Conservation (phyloP, 2,113 vertebrate species). For the Leptobrachium leishanense region DNA sequence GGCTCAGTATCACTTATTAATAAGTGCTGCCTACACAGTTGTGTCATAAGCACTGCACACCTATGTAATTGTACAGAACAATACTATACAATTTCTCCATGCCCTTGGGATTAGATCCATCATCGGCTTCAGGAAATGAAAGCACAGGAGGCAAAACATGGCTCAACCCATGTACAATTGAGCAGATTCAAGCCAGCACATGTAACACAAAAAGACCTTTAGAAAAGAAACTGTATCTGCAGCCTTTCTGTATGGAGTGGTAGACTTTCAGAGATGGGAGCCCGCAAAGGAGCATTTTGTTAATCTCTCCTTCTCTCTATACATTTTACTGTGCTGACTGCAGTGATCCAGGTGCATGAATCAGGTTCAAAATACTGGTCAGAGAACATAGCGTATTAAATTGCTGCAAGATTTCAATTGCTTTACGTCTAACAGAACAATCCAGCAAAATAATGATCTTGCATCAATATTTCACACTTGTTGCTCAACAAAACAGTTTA, state of each 20-base stretch:
- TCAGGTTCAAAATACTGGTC: too few species aligned
- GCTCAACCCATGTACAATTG: not conserved
- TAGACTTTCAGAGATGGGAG: not conserved
- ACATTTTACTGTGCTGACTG: not conserved
- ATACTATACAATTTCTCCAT: slow-evolving; percentile 10
- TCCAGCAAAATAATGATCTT: too few species aligned
- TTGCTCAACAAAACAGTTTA: too few species aligned
- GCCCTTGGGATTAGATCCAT: slow-evolving; percentile 1
- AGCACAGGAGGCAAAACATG: not conserved
- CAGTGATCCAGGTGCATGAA: not conserved
- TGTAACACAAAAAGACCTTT: slow-evolving; percentile 27
- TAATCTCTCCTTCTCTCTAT: not conserved
- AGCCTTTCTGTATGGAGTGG: not conserved
- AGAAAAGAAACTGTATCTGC: not conserved
- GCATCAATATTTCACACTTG: too few species aligned
- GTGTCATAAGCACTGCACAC: slow-evolving; percentile 17
- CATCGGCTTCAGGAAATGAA: slow-evolving; percentile 3
- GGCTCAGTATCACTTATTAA: not conserved
- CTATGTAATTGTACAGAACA: not conserved
- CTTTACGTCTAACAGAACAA: too few species aligned
- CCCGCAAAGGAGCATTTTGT: slow-evolving; percentile 3
- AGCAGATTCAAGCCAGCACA: slow-evolving; percentile 14
- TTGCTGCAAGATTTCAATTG: too few species aligned
- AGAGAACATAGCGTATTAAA: too few species aligned
- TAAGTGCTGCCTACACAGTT: slow-evolving; percentile 6